phyloP scores from a whole-genome alignment of 2,113 vertebrate species.

The Harpagus bidentatus region DNA sequence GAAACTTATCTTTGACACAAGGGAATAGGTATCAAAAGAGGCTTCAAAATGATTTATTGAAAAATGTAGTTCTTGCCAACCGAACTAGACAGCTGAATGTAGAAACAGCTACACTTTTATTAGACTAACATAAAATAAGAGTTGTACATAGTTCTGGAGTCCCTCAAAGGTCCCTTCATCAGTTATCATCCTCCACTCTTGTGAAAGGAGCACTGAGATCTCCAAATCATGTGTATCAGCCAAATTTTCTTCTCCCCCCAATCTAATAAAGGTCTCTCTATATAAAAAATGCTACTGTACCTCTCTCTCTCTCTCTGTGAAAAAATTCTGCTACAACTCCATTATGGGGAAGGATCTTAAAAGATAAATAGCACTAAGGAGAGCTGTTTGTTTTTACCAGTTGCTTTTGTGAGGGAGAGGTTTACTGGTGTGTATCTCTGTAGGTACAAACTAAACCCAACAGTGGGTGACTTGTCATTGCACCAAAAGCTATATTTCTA shows the following conservation, averaged over 20 bases:
- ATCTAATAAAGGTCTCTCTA: slow-evolving; percentile 31
- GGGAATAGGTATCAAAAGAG: slow-evolving; percentile 47
- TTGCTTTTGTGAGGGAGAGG: neutral
- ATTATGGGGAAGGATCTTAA: neutral
- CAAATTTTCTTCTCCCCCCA: neutral
- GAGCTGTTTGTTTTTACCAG: neutral
- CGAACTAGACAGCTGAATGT: slow-evolving; percentile 24
- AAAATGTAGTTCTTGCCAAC: slow-evolving; percentile 38
- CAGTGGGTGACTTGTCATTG: neutral
- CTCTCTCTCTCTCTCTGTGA: neutral
- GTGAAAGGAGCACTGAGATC: slow-evolving; percentile 21
- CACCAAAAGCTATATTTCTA: neutral
- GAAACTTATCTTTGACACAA: slow-evolving; percentile 1
- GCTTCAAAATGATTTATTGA: slow-evolving; percentile 58
- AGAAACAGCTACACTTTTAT: slow-evolving; percentile 53
- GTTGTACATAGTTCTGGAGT: neutral
- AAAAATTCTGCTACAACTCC: slow-evolving; percentile 4
- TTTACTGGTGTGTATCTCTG: neutral
- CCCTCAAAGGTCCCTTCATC: slow-evolving; percentile 46
- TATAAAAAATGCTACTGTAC: neutral
- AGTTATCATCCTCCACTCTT: slow-evolving; percentile 33
- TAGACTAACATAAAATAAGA: slow-evolving; percentile 51
- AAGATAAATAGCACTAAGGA: slow-evolving; percentile 20
- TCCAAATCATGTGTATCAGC: neutral
- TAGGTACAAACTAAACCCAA: neutral